A percentile compares a stretch with the other conserved stretches of the same genome.
phyloP scores from a whole-genome alignment of 2,888 invertebrate species.

The Coleophora deauratella region DNA sequence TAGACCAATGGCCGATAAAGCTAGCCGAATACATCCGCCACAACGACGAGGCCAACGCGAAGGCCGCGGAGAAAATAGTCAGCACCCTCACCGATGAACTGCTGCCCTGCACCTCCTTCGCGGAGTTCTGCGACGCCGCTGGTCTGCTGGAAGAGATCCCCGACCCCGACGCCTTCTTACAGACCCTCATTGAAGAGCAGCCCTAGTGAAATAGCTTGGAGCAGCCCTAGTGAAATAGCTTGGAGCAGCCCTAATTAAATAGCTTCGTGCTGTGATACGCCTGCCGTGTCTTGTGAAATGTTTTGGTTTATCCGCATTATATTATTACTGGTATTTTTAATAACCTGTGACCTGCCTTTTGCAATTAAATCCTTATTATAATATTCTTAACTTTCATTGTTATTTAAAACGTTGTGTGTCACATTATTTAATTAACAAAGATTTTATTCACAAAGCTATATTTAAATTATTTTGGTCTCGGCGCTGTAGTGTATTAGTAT shows the following conservation, averaged over 20 bases:
- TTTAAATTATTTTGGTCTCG: background rate
- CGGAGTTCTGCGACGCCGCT: constrained; percentile 94
- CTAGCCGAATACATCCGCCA: constrained; percentile 95
- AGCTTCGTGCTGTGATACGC: constrained; percentile 20
- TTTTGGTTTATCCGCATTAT: no score
- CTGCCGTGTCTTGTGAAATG: background rate
- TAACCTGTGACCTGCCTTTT: no score
- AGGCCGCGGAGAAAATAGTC: constrained; percentile 89
- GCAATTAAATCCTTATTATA: no score
- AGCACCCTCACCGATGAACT: constrained; percentile 89
- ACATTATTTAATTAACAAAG: no score
- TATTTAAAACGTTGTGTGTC: no score
- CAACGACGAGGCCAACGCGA: constrained; percentile 92
- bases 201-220: constrained; percentile 34
- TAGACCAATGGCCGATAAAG: constrained; percentile 91
- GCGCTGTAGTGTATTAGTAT: background rate
- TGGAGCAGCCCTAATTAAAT: constrained; percentile 39
- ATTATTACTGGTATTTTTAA: no score
- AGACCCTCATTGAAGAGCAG: constrained; percentile 40
- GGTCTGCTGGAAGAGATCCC: constrained; percentile 82
- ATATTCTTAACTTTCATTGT: no score
- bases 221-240: constrained; percentile 37
- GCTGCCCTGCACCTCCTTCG: constrained; percentile 90
- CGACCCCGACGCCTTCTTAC: constrained; percentile 73
- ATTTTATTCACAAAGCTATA: no score